phyloP scores from a whole-genome alignment of 2,113 vertebrate genomes.

The Alces alces region DNA sequence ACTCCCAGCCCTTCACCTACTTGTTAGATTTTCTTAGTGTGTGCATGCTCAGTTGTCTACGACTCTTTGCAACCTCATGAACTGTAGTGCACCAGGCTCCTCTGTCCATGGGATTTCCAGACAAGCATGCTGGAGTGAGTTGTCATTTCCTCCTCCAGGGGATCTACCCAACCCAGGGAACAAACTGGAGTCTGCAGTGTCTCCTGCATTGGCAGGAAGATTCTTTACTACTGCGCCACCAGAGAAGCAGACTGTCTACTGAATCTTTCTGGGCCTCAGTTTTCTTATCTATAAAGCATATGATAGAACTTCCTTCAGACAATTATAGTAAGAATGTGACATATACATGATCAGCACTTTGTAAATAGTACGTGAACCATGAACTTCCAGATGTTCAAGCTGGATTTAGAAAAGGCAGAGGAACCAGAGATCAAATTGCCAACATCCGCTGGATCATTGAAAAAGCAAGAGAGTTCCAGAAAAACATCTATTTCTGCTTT shows the following conservation, averaged over 20 bases:
- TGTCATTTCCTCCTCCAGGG: neutral
- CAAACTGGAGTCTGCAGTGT: neutral
- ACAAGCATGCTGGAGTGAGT: neutral
- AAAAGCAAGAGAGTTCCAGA: neutral
- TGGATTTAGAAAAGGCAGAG: neutral
- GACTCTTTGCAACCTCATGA: neutral
- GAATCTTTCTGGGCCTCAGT: neutral
- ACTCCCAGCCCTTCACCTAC: neutral
- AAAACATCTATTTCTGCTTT: neutral
- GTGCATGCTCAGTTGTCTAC: neutral
- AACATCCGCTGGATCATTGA: rapidly evolving
- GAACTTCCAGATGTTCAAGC: neutral
- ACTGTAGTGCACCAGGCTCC: neutral
- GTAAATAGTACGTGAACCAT: neutral
- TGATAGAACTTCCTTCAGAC: neutral
- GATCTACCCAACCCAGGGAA: neutral
- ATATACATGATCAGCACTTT: neutral
- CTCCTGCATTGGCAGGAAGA: neutral
- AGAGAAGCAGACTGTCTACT: neutral
- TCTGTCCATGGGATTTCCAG: neutral
- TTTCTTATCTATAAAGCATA: neutral
- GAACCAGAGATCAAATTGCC: neutral
- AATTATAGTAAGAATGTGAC: neutral
- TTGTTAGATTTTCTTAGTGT: neutral
- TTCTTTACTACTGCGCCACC: neutral